Conservation (phyloP, 2,888 invertebrate species). For the Lycocerus yunnanus region DNA sequence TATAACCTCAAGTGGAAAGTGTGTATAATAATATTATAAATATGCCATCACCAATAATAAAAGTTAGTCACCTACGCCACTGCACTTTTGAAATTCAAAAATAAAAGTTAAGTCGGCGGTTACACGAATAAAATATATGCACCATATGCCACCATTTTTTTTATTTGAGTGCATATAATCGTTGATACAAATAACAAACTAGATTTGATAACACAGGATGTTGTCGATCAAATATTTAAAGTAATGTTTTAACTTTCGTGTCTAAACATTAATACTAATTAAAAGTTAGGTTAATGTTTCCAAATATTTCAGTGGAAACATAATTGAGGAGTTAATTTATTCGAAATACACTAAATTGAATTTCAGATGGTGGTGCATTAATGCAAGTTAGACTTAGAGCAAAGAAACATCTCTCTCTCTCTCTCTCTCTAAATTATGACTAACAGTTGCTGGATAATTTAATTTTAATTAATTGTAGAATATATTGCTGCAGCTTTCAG, state of each 20-base stretch:
- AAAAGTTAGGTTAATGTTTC: not conserved
- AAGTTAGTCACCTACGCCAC: not conserved
- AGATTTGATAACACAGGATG: conserved; percentile 20
- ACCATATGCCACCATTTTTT: not conserved
- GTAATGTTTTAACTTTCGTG: conserved; percentile 8
- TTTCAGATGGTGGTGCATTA: not conserved
- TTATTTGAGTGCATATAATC: not conserved
- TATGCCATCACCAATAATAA: not conserved
- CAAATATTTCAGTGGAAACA: not conserved
- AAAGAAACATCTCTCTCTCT: not conserved
- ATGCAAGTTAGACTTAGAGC: not conserved
- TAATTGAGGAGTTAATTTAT: not conserved
- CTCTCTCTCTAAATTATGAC: too few relatives aligned
- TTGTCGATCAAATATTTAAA: conserved; percentile 12
- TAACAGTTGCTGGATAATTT: not conserved
- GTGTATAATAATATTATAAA: not conserved
- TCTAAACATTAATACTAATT: not conserved
- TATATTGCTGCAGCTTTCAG: not conserved
- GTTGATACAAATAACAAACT: conserved; percentile 8
- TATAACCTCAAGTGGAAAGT: not conserved
- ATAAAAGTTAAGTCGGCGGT: not conserved
- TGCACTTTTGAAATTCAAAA: not conserved
- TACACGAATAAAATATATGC: not conserved
- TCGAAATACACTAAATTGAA: not conserved
- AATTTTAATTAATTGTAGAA: not conserved